A percentile compares a stretch with the other conserved stretches of the same genome.
Evolutionary conservation across 2,888 invertebrate species (phyloP).

Genomic region (Dryobota labecula): DNA sequence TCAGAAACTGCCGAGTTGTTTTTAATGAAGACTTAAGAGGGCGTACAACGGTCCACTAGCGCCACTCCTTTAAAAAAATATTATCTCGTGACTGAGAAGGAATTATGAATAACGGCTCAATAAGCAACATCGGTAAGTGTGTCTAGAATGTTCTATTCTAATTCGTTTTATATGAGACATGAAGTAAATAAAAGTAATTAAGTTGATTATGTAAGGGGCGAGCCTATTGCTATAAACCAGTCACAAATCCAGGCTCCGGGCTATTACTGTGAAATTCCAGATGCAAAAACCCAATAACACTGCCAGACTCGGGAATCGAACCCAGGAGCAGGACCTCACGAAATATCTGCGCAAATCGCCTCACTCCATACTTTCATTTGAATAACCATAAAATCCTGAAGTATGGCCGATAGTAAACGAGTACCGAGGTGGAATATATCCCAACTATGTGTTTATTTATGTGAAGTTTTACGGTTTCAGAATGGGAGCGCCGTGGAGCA

Average conservation of each 20-base stretch:
- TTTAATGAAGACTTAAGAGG: neutral
- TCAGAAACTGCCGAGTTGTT: constrained; percentile 7
- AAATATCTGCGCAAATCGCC: neutral
- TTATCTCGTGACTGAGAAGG: no score
- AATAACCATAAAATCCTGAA: constrained; percentile 23
- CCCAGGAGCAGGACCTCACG: neutral
- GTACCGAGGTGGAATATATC: constrained; percentile 35
- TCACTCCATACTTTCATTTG: constrained; percentile 13
- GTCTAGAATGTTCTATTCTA: no score
- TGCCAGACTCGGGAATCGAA: no score
- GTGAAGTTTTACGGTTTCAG: constrained; percentile 67
- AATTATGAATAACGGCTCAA: no score
- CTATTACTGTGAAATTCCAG: no score
- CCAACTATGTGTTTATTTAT: constrained; percentile 71
- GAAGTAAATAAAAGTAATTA: no score
- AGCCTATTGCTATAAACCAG: neutral
- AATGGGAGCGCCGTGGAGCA: constrained; percentile 61
- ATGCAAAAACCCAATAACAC: no score
- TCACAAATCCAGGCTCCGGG: neutral
- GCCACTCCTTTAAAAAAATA: no score
- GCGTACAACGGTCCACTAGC: no score
- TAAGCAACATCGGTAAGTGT: no score
- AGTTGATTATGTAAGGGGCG: no score
- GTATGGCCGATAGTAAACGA: constrained; percentile 17
- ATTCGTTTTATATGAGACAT: no score